phyloP scores from a whole-genome alignment of 2,797 vertebrate species.

The Ptychadena robeensis region DNA sequence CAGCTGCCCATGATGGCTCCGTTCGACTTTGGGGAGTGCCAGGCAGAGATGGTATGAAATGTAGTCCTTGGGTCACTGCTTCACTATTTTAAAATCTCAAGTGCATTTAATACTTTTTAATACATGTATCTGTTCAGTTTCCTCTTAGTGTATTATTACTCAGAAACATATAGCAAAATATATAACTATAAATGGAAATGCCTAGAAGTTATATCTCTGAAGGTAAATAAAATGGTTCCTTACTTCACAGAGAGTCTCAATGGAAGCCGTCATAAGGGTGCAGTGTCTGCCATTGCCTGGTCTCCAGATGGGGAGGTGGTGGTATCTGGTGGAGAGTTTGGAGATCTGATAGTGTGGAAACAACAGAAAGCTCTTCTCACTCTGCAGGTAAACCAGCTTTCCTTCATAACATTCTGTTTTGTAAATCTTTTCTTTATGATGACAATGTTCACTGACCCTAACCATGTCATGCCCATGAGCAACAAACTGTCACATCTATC shows the following conservation, averaged over 20 bases:
- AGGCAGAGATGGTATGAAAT: conserved; percentile 32
- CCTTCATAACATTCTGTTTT: background rate
- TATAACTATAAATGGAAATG: too few relatives aligned
- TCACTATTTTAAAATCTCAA: too few relatives aligned
- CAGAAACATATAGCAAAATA: too few relatives aligned
- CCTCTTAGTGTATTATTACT: too few relatives aligned
- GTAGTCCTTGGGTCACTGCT: background rate
- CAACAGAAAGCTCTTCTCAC: conserved; percentile 61
- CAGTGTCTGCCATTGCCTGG: conserved; percentile 76
- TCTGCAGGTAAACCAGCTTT: conserved; percentile 64
- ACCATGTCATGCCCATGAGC: too few relatives aligned
- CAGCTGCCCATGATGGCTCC: conserved; percentile 78
- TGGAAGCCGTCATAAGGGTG: conserved; percentile 45
- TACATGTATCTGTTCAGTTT: too few relatives aligned
- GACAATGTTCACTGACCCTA: too few relatives aligned
- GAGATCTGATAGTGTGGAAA: conserved; percentile 80
- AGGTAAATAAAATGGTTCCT: background rate
- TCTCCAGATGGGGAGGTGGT: conserved; percentile 67
- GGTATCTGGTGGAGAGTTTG: conserved; percentile 75
- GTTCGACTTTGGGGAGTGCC: conserved; percentile 75
- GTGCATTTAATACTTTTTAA: too few relatives aligned
- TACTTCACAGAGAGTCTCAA: background rate
- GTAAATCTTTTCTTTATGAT: too few relatives aligned
- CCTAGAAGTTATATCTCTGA: background rate
- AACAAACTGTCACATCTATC: too few relatives aligned